Evolutionary conservation across 2,797 vertebrate species (phyloP).

Genomic region (Danio jaintianensis): DNA sequence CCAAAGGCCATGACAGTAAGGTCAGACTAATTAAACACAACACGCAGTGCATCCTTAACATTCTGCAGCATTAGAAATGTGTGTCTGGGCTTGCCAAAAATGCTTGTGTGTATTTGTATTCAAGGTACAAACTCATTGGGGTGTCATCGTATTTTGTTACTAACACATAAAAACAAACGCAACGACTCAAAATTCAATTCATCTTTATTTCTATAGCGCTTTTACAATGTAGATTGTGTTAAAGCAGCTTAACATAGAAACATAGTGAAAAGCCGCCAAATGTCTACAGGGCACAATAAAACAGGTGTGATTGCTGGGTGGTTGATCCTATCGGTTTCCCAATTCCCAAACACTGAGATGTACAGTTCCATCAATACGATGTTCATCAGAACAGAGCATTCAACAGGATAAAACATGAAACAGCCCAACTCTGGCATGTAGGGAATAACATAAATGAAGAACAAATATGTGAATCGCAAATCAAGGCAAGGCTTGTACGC

Average conservation of each 20-base stretch:
- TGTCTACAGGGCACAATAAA: constrained; percentile 20
- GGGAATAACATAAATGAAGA: constrained; percentile 27
- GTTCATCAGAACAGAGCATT: constrained; percentile 12
- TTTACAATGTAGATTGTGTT: too few relatives aligned
- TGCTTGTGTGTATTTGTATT: background rate
- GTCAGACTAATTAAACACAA: constrained; percentile 43
- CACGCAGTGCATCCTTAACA: constrained; percentile 35
- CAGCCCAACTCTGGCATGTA: constrained; percentile 25
- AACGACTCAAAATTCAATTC: background rate
- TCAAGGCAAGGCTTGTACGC: background rate
- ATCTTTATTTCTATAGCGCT: too few relatives aligned
- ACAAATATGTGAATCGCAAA: background rate
- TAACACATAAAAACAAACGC: constrained; percentile 31
- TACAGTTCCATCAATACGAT: background rate
- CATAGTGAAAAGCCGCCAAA: background rate
- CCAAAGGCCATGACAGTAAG: constrained; percentile 32
- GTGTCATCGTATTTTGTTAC: constrained; percentile 6
- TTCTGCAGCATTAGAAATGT: constrained; percentile 16
- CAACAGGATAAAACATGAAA: constrained; percentile 37
- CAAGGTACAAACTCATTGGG: constrained; percentile 2
- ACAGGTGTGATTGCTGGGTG: constrained; percentile 14
- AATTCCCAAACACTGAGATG: constrained; percentile 10
- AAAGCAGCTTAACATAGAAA: too few relatives aligned
- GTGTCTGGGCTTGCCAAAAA: constrained; percentile 22
- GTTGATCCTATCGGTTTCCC: constrained; percentile 1